A percentile compares a stretch with the other conserved stretches of the same genome.
Conservation (phyloP, 2,888 invertebrate genomes). For the Creontiades dilutus region DNA sequence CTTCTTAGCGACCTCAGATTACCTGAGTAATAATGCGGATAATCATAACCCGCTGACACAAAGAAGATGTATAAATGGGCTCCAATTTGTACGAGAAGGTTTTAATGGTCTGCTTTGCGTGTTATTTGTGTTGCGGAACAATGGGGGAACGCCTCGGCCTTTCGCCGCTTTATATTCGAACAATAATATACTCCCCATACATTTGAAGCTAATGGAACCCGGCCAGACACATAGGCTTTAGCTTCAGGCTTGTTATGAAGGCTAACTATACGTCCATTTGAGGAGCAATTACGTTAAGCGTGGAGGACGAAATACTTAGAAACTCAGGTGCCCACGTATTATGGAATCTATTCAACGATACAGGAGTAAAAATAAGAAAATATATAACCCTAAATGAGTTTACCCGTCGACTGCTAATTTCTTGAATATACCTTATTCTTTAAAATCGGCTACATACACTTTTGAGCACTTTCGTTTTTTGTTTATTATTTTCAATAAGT, state of each 20-base stretch:
- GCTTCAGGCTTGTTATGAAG: not conserved
- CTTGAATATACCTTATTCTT: no score
- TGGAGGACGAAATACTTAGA: not conserved
- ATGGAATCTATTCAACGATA: no score
- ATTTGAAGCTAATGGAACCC: slow-evolving; percentile 57
- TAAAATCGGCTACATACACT: no score
- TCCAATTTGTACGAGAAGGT: slow-evolving; percentile 46
- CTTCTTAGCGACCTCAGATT: slow-evolving; percentile 52
- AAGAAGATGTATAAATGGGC: slow-evolving; percentile 31
- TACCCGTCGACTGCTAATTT: no score
- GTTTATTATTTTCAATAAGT: no score
- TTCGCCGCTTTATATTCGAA: slow-evolving; percentile 49
- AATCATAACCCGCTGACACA: slow-evolving; percentile 61
- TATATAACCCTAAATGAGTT: no score
- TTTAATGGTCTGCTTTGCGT: slow-evolving; percentile 51
- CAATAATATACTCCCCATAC: slow-evolving; percentile 48
- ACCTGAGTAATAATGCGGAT: slow-evolving; percentile 59
- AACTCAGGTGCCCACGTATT: no score
- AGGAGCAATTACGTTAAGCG: not conserved
- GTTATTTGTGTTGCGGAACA: slow-evolving; percentile 65
- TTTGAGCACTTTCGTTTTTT: no score
- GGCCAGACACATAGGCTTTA: slow-evolving; percentile 9
- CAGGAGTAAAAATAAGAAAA: no score
- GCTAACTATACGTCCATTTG: not conserved
- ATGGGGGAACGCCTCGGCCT: slow-evolving; percentile 53